phyloP scores from a whole-genome alignment of 1,140 invertebrate genomes.

The Polypedilum vanderplanki region DNA sequence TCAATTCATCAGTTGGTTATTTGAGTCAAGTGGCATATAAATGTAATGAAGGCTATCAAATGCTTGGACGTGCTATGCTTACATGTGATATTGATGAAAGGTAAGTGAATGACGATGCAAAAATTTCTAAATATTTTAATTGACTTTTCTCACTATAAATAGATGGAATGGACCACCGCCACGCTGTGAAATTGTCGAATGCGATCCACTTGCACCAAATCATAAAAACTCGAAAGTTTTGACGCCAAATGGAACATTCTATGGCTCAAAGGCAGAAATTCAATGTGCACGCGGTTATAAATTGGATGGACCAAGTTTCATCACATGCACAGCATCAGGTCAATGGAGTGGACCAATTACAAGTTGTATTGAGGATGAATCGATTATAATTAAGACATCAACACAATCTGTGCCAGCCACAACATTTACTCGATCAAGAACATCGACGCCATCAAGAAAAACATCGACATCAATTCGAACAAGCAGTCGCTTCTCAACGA shows the following conservation, averaged over 20 bases:
- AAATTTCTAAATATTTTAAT: constrained; percentile 29
- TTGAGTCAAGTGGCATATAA: constrained; percentile 76
- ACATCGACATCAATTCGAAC: constrained; percentile 9
- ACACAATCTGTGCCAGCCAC: constrained; percentile 32
- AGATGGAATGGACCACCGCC: constrained; percentile 8
- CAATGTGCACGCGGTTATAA: constrained; percentile 63
- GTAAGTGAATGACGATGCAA: constrained; percentile 46
- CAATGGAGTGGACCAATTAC: constrained; percentile 71
- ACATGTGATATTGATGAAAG: constrained; percentile 87
- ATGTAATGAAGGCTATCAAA: constrained; percentile 76
- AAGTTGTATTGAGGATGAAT: constrained; percentile 57
- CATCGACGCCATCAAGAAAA: constrained; percentile 19
- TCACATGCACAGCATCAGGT: constrained; percentile 67
- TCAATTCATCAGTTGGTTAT: constrained; percentile 79
- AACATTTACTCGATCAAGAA: constrained; percentile 32
- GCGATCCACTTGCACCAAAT: constrained; percentile 64
- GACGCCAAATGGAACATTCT: constrained; percentile 57
- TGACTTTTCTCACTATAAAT: neutral
- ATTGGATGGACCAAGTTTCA: constrained; percentile 58
- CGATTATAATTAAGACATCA: constrained; percentile 36
- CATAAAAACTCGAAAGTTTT: constrained; percentile 61
- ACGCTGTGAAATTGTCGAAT: constrained; percentile 58
- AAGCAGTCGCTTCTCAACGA: constrained; percentile 41
- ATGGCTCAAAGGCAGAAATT: constrained; percentile 66
- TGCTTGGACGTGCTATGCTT: constrained; percentile 70